Base-by-base conservation (phyloP, 1,140 invertebrate species). In the Augochlora pura region DNA sequence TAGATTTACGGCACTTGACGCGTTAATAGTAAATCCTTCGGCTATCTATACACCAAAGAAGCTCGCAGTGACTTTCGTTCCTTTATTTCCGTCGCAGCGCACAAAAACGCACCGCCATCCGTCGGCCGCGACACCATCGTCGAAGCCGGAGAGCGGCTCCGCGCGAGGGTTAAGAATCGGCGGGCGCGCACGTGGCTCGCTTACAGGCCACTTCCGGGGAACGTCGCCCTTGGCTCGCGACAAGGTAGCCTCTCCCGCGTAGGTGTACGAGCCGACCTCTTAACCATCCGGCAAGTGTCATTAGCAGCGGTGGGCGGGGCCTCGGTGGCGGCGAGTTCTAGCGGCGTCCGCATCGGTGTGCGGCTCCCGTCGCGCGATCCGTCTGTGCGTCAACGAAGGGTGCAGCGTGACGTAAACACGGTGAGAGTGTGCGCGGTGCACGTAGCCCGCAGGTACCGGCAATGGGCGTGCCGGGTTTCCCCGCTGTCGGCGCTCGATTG, bases 271-370 rank as follows among this genome's bases (percentile, higher is more conserved):
- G 32, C 70, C 60, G 69, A 78, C 60, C 46, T 77, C 76, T 90
- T 89, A 87, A 89, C 87, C 85, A 80, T 87, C 81, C 81, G 38
- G 76, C 78, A 65, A 82, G 74, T 80, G 79, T 77, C 38, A 77
- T 78, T 81, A 81, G 67, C 6, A 52, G 18, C 21, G n/a, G 10
- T 78, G 80, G 80, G 80, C 75, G 80, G 80, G 23, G 75, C 75
- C 6, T 54, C 21, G 12, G 25, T 42, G 9, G n/a, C 27, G 54
- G n/a, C n/a, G 62, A 52, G 21, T 18, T 52, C 49, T 14, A 6
- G 16, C 49, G 49, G 49, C 49, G 1, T 16, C 49, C 14, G 49
- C 49, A 52, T 52, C 49, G 49, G 49, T 52, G 49, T 49, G 9
- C 74, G n/a, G 52, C 57, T 39, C 18, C 23, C 32, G 62, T 18